Percentiles rank a stretch among this genome's conserved stretches.
phyloP scores from a whole-genome alignment of 2,888 invertebrate genomes.

The Euproctis similis region DNA sequence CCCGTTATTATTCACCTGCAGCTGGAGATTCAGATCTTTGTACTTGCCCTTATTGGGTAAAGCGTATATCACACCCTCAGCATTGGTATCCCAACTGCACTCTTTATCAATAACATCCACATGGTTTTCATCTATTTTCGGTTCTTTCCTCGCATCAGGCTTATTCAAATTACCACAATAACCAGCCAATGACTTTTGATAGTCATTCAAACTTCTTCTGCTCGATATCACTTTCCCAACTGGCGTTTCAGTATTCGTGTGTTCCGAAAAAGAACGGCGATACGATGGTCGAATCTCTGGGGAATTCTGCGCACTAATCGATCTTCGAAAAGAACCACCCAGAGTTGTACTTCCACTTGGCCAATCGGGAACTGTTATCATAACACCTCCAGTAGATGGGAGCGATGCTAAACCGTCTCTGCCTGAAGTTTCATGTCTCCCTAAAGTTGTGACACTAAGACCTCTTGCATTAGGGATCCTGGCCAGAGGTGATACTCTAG shows the following conservation, averaged over 20 bases:
- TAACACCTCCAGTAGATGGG: conserved; percentile 73
- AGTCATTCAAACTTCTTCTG: conserved; percentile 64
- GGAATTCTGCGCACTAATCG: conserved; percentile 63
- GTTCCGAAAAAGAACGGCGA: conserved; percentile 65
- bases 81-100: conserved; percentile 75
- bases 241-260: conserved; percentile 52
- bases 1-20: conserved; percentile 69
- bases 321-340: conserved; percentile 48
- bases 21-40: conserved; percentile 62
- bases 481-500: conserved; percentile 64
- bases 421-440: conserved; percentile 53
- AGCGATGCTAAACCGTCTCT: conserved; percentile 61
- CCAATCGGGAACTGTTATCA: conserved; percentile 81
- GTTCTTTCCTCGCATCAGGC: conserved; percentile 34
- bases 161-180: conserved; percentile 50
- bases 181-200: conserved; percentile 54
- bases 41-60: conserved; percentile 70
- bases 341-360: conserved; percentile 50
- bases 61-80: conserved; percentile 70
- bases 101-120: conserved; percentile 73
- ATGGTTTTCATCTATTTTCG: conserved; percentile 58
- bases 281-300: conserved; percentile 67
- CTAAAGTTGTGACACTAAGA: conserved; percentile 62
- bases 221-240: conserved; percentile 67
- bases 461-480: conserved; percentile 59